A percentile compares a stretch with the other conserved stretches of the same genome.
Evolutionary conservation across 2,888 invertebrate genomes (phyloP).

Genomic region (Chironomus riparius): DNA sequence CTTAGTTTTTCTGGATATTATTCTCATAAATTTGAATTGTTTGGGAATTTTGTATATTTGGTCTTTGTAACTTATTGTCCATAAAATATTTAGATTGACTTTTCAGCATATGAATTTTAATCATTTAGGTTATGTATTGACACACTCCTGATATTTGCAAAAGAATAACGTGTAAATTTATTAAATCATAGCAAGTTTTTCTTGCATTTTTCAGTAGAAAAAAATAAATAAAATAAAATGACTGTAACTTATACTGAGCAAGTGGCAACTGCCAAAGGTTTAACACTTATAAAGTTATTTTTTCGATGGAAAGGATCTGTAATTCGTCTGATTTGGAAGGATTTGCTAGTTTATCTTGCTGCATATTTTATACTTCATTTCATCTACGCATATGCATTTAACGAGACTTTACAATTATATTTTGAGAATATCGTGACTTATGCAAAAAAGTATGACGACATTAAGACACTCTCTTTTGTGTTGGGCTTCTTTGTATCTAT

Average conservation of each 20-base stretch:
- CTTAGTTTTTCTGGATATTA: no score
- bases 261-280: background rate
- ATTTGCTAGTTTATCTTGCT: background rate
- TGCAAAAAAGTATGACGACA: background rate
- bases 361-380: background rate
- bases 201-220: no score
- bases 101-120: no score
- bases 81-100: no score
- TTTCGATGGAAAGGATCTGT: slow-evolving; percentile 10
- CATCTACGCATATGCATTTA: background rate
- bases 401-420: background rate
- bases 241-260: background rate
- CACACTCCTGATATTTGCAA: no score
- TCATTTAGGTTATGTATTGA: no score
- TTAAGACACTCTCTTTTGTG: background rate
- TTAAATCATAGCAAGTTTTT: no score
- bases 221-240: background rate
- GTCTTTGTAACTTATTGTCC: no score
- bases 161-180: no score
- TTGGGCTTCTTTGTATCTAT: slow-evolving; percentile 6
- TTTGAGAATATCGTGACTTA: background rate
- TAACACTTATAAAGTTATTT: background rate
- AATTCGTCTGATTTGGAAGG: background rate
- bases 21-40: no score
- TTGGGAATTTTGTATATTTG: no score